Conservation (phyloP, 2,797 vertebrate genomes). For the Synanceia verrucosa region DNA sequence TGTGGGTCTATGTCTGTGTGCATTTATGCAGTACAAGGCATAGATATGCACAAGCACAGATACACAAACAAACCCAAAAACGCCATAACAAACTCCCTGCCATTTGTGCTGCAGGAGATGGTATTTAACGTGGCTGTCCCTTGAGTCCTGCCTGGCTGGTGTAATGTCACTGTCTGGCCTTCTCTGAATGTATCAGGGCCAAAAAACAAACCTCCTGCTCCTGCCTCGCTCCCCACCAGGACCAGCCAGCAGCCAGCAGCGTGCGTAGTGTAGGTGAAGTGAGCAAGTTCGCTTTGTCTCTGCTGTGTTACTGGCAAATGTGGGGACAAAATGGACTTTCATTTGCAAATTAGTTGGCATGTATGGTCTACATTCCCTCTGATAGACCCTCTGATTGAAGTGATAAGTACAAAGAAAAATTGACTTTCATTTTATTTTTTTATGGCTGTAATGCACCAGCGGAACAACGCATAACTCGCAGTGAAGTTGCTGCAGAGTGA, state of each 20-base stretch:
- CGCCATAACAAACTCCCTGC: conserved; percentile 59
- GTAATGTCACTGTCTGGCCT: conserved; percentile 80
- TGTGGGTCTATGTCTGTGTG: conserved; percentile 1
- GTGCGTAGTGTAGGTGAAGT: conserved; percentile 35
- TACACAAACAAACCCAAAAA: conserved; percentile 32
- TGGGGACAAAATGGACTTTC: not conserved
- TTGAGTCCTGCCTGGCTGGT: conserved; percentile 61
- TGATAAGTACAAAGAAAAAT: not conserved
- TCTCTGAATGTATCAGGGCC: conserved; percentile 64
- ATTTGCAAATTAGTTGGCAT: conserved; percentile 14
- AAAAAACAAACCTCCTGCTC: conserved; percentile 64
- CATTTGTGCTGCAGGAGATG: conserved; percentile 73
- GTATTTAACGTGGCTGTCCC: conserved; percentile 75
- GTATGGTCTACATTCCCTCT: not conserved
- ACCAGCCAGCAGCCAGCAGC: conserved; percentile 42
- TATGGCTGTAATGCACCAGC: not conserved
- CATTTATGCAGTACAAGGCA: not conserved
- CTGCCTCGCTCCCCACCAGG: conserved; percentile 44
- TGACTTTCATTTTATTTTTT: not conserved
- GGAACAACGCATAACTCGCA: not conserved
- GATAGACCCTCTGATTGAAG: not conserved
- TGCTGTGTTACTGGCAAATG: conserved; percentile 22
- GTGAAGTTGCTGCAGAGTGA: not conserved
- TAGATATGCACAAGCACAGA: conserved; percentile 17
- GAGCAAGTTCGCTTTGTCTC: conserved; percentile 31